Evolutionary conservation across 2,888 invertebrate species (phyloP), one percentile per base, ranked within the genome.

Genomic region (Drosophila prolongata): DNA sequence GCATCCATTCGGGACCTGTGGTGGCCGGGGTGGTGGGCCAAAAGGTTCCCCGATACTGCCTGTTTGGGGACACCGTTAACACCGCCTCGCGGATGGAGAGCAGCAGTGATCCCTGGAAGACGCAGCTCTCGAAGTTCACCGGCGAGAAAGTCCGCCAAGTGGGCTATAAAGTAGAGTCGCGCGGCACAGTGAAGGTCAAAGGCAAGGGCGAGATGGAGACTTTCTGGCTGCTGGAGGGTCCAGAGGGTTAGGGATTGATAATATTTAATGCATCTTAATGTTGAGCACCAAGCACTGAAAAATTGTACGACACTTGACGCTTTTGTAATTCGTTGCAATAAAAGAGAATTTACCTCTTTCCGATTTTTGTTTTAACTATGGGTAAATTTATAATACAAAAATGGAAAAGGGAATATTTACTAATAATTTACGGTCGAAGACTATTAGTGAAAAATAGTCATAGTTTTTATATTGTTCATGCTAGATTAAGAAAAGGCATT

Each of bases 61-160:
- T 98, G 52, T 98, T 98, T 74, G 98, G 98, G 0, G 97, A 97
- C 91, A 96, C 97, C 0, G 97, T 98, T 16, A 98, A 98, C 90
- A 97, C 97, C 0, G 98, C 98, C 1, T 97, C 97, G 3, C 94
- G 98, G 65, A 97, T 98, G 97, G 97, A 98, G 90, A 94, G 94
- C 16, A 93, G 94, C 54, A 90, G 92, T 38, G 90, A 96, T 94
- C 94, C 95, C 0, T 95, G 95, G 64, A 94, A 93, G 90, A 94
- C 97, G 16, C 97, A 98, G 85, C 94, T 97, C 78, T 97, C 97
- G 1, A 94, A 94, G 13, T 93, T 93, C 44, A 96, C 96, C 0
- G 95, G 95, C 60, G 92, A 94, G 0, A 94, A 95, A 60, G 93
- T 98, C 6, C 94, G 95, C 0, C 92, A 94, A 1, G 94, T 94